phyloP scores from a whole-genome alignment of 2,797 vertebrate genomes.

The Champsocephalus esox region DNA sequence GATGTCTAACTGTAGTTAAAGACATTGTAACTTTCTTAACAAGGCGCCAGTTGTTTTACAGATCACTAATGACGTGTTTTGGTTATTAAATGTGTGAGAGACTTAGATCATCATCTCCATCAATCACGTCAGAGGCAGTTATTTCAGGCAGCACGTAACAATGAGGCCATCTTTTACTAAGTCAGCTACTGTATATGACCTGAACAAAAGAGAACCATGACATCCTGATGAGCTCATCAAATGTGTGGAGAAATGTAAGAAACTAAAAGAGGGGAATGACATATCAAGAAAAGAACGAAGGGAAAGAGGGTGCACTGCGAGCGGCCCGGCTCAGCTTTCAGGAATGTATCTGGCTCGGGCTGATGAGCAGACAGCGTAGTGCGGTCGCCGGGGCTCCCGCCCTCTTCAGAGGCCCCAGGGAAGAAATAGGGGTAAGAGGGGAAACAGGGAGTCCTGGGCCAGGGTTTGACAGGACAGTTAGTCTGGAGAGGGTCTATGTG shows the following conservation, averaged over 20 bases:
- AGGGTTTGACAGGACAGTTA: conserved; percentile 47
- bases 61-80: conserved; percentile 32
- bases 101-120: conserved; percentile 34
- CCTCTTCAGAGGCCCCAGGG: conserved; percentile 80
- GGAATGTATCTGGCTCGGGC: conserved; percentile 85
- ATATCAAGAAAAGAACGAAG: conserved; percentile 63
- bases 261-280: conserved; percentile 55
- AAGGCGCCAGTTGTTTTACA: conserved; percentile 27
- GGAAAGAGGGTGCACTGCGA: conserved; percentile 67
- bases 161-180: conserved; percentile 3
- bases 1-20: conserved; percentile 34
- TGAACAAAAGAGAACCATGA: conserved; percentile 5
- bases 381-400: conserved; percentile 81
- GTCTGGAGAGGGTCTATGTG: conserved; percentile 26
- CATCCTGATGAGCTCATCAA: conserved; percentile 4
- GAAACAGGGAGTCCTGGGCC: conserved; percentile 68
- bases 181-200: conserved; percentile 5
- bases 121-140: conserved; percentile 25
- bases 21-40: conserved; percentile 24
- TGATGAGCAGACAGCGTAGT: conserved; percentile 79
- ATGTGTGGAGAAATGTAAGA: conserved; percentile 17
- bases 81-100: conserved; percentile 10
- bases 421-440: conserved; percentile 71
- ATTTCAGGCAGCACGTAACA: conserved; percentile 17
- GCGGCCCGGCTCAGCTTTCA: conserved; percentile 81